phyloP scores from a whole-genome alignment of 2,888 invertebrate species.

The Ophonus ardosiacus region DNA sequence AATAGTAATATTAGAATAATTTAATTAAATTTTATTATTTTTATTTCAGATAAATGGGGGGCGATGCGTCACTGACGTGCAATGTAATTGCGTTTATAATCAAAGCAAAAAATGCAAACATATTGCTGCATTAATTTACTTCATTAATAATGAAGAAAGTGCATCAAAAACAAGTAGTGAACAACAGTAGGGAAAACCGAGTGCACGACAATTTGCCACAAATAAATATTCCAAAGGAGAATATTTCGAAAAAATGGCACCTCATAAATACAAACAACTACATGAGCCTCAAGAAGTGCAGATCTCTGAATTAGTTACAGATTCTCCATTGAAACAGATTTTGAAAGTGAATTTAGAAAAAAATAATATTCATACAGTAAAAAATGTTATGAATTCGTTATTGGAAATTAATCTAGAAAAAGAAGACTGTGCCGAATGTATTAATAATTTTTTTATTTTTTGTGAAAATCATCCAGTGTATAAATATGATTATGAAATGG shows the following conservation, averaged over 20 bases:
- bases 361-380: not conserved
- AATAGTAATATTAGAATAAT: too few species aligned
- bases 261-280: conserved; percentile 41
- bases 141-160: conserved; percentile 65
- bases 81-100: conserved; percentile 66
- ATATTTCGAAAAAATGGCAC: conserved; percentile 64
- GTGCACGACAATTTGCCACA: conserved; percentile 61
- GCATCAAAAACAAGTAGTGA: conserved; percentile 65
- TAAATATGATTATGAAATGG: not conserved
- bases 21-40: not conserved
- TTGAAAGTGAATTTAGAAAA: not conserved
- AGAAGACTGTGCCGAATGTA: conserved; percentile 35
- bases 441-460: conserved; percentile 25
- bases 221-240: conserved; percentile 66
- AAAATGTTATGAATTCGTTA: not conserved
- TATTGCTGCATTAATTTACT: conserved; percentile 58
- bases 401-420: conserved; percentile 16
- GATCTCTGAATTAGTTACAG: not conserved
- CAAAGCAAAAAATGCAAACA: conserved; percentile 64
- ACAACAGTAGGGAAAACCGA: conserved; percentile 66
- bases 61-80: conserved; percentile 59
- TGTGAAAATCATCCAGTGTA: not conserved
- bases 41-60: conserved; percentile 60
- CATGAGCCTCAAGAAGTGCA: not conserved
- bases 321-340: conserved; percentile 26